Conservation (phyloP, 2,888 invertebrate species). For the Phlogophora meticulosa region DNA sequence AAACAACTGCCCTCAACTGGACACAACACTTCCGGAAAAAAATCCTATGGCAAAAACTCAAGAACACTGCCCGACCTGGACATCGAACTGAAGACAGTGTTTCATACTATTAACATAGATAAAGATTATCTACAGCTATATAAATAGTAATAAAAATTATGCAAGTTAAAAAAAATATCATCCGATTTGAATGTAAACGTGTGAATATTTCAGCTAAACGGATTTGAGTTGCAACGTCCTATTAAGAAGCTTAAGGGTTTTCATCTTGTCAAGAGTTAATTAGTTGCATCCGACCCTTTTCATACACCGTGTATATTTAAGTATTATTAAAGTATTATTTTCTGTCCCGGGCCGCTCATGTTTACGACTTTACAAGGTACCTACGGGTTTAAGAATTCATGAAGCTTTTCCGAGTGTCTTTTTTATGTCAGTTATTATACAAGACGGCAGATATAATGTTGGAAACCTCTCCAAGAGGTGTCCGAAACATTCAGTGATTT, state of each 20-base stretch:
- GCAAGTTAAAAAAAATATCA: constrained; percentile 9
- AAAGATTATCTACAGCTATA: too few relatives aligned
- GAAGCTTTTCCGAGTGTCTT: neutral
- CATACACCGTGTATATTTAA: constrained; percentile 27
- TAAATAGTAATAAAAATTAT: neutral
- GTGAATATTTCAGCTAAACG: constrained; percentile 33
- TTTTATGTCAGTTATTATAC: neutral
- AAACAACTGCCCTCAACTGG: too few relatives aligned
- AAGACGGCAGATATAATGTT: too few relatives aligned
- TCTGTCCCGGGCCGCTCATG: constrained; percentile 7
- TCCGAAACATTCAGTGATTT: too few relatives aligned
- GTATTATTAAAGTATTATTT: constrained; percentile 26
- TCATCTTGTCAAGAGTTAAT: constrained; percentile 52
- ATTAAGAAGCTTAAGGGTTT: constrained; percentile 57
- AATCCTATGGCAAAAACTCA: too few relatives aligned
- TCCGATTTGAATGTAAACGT: constrained; percentile 19
- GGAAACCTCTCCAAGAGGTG: too few relatives aligned
- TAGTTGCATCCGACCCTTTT: constrained; percentile 58
- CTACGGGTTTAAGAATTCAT: constrained; percentile 30
- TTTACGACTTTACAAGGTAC: constrained; percentile 8
- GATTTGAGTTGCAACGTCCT: constrained; percentile 41
- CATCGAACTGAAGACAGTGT: too few relatives aligned
- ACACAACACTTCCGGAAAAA: too few relatives aligned
- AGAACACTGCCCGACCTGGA: too few relatives aligned
- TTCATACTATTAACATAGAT: too few relatives aligned